These are phyloP conservation scores for Drosophila planitibia DNA, from an alignment of 2,888 invertebrate species.

Conservation along the genomic window DNA sequence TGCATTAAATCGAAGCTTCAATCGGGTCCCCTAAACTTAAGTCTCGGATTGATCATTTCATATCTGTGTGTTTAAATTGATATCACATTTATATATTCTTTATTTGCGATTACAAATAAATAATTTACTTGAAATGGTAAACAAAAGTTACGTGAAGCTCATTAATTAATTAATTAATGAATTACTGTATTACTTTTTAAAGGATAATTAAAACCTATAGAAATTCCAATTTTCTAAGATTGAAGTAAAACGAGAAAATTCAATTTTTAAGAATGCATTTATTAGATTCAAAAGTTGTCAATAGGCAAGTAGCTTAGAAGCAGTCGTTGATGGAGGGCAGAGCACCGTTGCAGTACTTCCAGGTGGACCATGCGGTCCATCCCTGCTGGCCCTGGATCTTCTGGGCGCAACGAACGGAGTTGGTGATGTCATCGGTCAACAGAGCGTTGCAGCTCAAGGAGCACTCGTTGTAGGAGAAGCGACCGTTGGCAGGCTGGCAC, in stretches of 20 bases:
- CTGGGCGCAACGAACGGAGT: slow-evolving; percentile 69
- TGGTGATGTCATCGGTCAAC: slow-evolving; percentile 70
- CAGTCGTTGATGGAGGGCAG: slow-evolving; percentile 58
- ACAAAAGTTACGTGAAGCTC: neutral
- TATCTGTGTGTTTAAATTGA: slow-evolving; percentile 6
- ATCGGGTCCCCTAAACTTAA: slow-evolving; percentile 65
- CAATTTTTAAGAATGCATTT: neutral
- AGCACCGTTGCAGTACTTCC: slow-evolving; percentile 54
- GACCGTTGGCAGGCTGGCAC: slow-evolving; percentile 73
- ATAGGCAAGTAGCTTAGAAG: slow-evolving; percentile 44
- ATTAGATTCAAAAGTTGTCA: slow-evolving; percentile 1
- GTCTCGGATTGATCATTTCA: slow-evolving; percentile 25
- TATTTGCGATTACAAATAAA: slow-evolving; percentile 39
- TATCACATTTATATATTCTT: slow-evolving; percentile 42
- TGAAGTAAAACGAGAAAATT: neutral
- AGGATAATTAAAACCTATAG: too few relatives aligned
- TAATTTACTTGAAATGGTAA: slow-evolving; percentile 24
- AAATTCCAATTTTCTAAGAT: neutral
- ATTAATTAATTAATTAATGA: neutral
- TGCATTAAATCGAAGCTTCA: slow-evolving; percentile 45
- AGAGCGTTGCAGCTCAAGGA: slow-evolving; percentile 45
- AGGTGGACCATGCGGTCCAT: slow-evolving; percentile 76
- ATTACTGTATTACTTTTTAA: too few relatives aligned
- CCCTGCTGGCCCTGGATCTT: slow-evolving; percentile 69
- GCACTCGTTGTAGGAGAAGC: slow-evolving; percentile 68